Evolutionary conservation across 2,113 vertebrate genomes (phyloP), one percentile per base, ranked within the genome.

Genomic region (Siphamia tubifer): DNA sequence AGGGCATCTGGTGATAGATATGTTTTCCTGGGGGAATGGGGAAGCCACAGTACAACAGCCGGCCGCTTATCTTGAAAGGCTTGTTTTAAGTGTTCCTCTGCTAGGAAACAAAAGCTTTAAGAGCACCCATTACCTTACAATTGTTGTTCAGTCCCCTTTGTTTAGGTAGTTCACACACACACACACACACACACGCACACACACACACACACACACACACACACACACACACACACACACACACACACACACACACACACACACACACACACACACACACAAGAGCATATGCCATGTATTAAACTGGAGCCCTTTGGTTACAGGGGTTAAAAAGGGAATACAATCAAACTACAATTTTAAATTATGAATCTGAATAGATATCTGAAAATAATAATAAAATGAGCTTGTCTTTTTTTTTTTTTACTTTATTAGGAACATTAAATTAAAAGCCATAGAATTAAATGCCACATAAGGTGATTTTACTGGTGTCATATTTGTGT

Each of bases 1-100:
- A 68, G 87, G 90, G 89, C 85, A 88, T 89, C 79, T 89, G 88
- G 77, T 91, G 90, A 91, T 89, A 88, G 90, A 91, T 91, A 75
- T 76, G 79, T 62, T 75, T 84, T 90, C 88, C 87, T 86, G 54
- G 54, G 89, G 88, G 88, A 90, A 45, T 8, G 28, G 30, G 72
- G 81, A 87, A 81, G 78, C 81, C 71, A 28, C 68, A 57, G 53
- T 43, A 80, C 88, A 89, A 84, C 90, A 89, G 87, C 74, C 48
- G 77, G 81, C 71, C 60, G 77, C 85, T 89, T 90, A 89, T 90
- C 89, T 79, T 85, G 75, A 89, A 89, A 83, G 83, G 74, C 82
- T 85, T 88, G 85, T 84, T 90, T 90, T 86, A 86, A 90, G 87
- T 86, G 86, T 82, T 85, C 83, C 78, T 88, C 81, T 43, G 77